Evolutionary conservation across 2,797 vertebrate species (phyloP).

Genomic region (Melopsittacus undulatus): DNA sequence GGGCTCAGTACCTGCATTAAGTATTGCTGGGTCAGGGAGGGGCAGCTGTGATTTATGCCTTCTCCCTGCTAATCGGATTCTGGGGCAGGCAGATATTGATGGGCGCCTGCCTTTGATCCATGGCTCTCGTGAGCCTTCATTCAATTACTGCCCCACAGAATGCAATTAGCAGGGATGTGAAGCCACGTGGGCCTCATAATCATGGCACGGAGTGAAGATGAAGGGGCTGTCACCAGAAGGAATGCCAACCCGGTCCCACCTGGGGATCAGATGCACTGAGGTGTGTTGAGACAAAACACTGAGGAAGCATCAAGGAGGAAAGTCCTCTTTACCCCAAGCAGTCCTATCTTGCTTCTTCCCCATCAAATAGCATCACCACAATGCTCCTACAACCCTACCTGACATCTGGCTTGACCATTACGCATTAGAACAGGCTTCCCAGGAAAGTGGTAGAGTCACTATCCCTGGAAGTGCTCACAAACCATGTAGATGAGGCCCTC

Average conservation of each 20-base stretch:
- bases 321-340: background rate
- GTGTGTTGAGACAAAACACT: background rate
- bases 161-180: slow-evolving; percentile 62
- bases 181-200: slow-evolving; percentile 44
- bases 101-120: slow-evolving; percentile 63
- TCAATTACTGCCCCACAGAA: slow-evolving; percentile 72
- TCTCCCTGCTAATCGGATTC: slow-evolving; percentile 64
- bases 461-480: background rate
- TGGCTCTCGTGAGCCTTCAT: slow-evolving; percentile 64
- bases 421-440: background rate
- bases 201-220: slow-evolving; percentile 46
- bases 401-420: too few species aligned
- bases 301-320: background rate
- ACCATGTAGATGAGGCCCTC: background rate
- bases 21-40: slow-evolving; percentile 22
- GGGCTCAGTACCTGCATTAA: background rate
- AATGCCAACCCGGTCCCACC: background rate
- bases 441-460: background rate
- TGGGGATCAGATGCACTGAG: background rate
- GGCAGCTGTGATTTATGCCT: slow-evolving; percentile 70
- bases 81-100: slow-evolving; percentile 61
- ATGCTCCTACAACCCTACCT: background rate
- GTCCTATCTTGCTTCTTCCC: background rate
- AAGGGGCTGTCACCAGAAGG: slow-evolving; percentile 55
- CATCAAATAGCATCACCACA: background rate